Evolutionary conservation across 64 coral and sea anemone species (phyloP).

Genomic region (Stylophora pistillata): DNA sequence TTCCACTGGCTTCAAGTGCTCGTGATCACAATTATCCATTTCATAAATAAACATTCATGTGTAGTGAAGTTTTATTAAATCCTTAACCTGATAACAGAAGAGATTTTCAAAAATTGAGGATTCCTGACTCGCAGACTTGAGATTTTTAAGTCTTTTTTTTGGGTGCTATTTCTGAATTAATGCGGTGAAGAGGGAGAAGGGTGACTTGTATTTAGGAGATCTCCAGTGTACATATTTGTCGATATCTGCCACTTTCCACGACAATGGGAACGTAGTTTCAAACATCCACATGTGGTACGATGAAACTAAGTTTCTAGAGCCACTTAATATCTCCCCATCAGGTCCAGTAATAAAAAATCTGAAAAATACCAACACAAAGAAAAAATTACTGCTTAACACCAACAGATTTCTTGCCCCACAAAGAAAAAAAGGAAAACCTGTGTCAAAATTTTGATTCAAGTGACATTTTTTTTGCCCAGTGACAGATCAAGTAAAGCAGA

Average conservation of each 20-base stretch:
- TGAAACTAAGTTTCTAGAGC: background rate
- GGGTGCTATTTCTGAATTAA: background rate
- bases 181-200: background rate
- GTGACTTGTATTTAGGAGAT: background rate
- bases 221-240: constrained; percentile 1
- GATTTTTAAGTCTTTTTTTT: background rate
- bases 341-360: constrained; percentile 11
- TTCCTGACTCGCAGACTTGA: no score
- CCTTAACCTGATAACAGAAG: no score
- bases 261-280: background rate
- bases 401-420: no score
- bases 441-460: no score
- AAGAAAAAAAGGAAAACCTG: background rate
- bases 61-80: no score
- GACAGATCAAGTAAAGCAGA: no score
- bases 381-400: background rate
- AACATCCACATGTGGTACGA: constrained; percentile 24
- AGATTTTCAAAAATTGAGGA: no score
- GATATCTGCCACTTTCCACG: constrained; percentile 10
- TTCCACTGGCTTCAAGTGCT: no score
- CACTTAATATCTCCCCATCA: background rate
- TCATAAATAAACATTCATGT: no score
- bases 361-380: background rate
- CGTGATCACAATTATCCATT: no score
- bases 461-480: no score